Conservation (phyloP, 2,888 invertebrate genomes). For the Caenorhabditis sp. region DNA sequence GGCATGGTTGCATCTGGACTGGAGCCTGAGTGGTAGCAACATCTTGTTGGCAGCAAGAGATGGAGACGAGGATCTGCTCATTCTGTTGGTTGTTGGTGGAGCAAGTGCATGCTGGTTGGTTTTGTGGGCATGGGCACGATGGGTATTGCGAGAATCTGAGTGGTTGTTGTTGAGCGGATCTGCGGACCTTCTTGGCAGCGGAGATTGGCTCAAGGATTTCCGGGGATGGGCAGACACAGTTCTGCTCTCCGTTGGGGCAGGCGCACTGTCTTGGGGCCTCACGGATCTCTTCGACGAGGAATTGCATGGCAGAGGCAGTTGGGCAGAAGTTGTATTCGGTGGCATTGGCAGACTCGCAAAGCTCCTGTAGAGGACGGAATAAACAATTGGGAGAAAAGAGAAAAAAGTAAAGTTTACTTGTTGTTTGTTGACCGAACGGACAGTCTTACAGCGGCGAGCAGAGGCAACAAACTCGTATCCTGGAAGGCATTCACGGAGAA, state of each 20-base stretch:
- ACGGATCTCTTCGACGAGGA: conserved; percentile 79
- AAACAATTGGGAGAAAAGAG: neutral
- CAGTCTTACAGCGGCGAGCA: conserved; percentile 79
- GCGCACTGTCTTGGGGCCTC: conserved; percentile 79
- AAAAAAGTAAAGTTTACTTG: conserved; percentile 64
- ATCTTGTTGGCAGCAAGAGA: conserved; percentile 74
- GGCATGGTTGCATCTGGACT: conserved; percentile 63
- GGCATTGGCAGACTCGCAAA: conserved; percentile 80
- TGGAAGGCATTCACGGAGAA: conserved; percentile 80
- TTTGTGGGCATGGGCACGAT: conserved; percentile 76
- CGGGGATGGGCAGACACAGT: conserved; percentile 80
- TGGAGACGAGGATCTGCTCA: conserved; percentile 74
- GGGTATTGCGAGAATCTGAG: conserved; percentile 75
- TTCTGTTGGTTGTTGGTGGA: conserved; percentile 72
- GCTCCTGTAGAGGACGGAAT: conserved; percentile 51
- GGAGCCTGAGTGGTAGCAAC: conserved; percentile 66
- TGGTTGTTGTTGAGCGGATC: conserved; percentile 68
- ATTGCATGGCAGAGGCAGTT: conserved; percentile 70
- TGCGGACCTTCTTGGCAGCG: conserved; percentile 71
- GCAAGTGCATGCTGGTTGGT: conserved; percentile 76
- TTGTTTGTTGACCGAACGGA: conserved; percentile 79
- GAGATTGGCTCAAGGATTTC: conserved; percentile 81
- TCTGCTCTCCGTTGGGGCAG: conserved; percentile 80
- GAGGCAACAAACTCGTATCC: conserved; percentile 82
- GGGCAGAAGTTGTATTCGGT: conserved; percentile 81